phyloP scores from a whole-genome alignment of 2,113 vertebrate genomes.

The Brevimyrus niger region DNA sequence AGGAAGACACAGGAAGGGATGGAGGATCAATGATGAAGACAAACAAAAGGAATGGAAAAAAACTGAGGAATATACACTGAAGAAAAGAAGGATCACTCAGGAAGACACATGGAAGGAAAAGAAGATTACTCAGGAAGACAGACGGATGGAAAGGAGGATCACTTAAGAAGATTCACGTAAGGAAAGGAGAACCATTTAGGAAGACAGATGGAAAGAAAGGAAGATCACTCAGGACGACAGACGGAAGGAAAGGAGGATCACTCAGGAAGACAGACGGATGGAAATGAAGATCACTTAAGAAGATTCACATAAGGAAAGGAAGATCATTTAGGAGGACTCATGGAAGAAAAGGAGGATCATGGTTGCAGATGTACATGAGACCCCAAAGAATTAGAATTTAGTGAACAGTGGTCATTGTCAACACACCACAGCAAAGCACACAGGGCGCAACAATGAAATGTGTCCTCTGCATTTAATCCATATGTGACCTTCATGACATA shows the following conservation, averaged over 20 bases:
- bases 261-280: accelerated
- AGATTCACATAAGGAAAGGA: not conserved
- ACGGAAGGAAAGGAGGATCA: no score
- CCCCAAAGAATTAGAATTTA: no score
- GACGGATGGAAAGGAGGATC: no score
- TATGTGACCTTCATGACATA: no score
- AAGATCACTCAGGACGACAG: not conserved
- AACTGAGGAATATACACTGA: not conserved
- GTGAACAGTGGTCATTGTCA: no score
- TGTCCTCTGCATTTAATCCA: no score
- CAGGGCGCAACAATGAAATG: no score
- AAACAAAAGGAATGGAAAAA: not conserved
- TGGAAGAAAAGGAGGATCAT: not conserved
- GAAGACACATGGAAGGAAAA: not conserved
- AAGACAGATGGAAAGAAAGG: not conserved
- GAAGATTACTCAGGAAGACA: no score
- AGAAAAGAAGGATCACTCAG: not conserved
- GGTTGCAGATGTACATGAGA: not conserved
- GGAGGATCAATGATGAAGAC: not conserved
- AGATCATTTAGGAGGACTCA: not conserved
- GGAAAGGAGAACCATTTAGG: no score
- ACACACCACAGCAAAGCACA: no score
- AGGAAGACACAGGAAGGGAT: not conserved
- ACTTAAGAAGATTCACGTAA: no score
- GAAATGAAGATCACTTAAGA: not conserved